phyloP scores from a whole-genome alignment of 2,888 invertebrate species.

The Scotopteryx bipunctaria region DNA sequence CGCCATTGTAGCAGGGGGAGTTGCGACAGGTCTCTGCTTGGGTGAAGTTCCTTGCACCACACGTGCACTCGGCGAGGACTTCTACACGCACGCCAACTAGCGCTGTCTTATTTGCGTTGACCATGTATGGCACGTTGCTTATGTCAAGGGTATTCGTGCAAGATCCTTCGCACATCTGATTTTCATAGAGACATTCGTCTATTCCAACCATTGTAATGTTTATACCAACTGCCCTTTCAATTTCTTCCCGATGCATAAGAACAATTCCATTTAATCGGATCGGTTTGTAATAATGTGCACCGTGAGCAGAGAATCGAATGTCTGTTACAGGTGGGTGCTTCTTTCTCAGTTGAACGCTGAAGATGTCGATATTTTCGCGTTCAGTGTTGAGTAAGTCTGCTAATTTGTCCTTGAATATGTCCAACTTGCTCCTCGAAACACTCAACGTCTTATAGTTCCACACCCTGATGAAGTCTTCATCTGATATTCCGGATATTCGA shows the following conservation, averaged over 20 bases:
- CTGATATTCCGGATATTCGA: constrained; percentile 95
- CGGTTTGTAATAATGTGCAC: constrained; percentile 97
- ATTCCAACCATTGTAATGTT: constrained; percentile 99
- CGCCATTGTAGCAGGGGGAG: constrained; percentile 97
- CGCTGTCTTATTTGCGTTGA: constrained; percentile 98
- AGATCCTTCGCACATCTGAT: constrained; percentile 97
- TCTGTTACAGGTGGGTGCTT: constrained; percentile 95
- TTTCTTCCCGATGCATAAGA: constrained; percentile 95
- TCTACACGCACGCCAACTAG: constrained; percentile 97
- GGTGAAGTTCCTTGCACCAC: constrained; percentile 96
- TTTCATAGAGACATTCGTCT: constrained; percentile 97
- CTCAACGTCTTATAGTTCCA: constrained; percentile 96
- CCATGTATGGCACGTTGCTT: constrained; percentile 95
- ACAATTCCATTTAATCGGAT: constrained; percentile 97
- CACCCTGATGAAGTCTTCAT: constrained; percentile 97
- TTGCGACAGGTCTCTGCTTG: constrained; percentile 94
- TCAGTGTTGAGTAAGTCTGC: constrained; percentile 93
- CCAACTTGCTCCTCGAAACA: constrained; percentile 93
- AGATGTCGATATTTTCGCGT: constrained; percentile 96
- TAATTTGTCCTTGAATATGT: constrained; percentile 94
- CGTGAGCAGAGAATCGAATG: constrained; percentile 96
- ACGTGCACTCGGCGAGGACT: constrained; percentile 95
- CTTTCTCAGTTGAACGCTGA: constrained; percentile 95
- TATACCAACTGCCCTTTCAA: constrained; percentile 96
- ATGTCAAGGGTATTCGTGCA: constrained; percentile 97